A percentile compares a stretch with the other conserved stretches of the same genome.
Evolutionary conservation across 2,888 invertebrate genomes (phyloP).

Genomic region (Stenodera caucasica): DNA sequence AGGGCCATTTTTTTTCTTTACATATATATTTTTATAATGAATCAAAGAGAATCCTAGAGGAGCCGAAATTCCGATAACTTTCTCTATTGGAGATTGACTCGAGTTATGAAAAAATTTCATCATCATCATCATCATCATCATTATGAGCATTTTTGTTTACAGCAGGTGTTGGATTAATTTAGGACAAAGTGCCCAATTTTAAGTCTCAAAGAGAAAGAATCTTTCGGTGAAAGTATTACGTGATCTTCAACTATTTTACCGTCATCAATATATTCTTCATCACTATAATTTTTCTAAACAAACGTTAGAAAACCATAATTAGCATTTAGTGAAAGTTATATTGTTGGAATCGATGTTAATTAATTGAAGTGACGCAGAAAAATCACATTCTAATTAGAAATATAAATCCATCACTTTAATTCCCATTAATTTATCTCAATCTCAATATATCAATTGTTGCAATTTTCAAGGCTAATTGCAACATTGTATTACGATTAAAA

Average conservation of each 20-base stretch:
- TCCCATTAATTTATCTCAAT: too few relatives aligned
- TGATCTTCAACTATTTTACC: too few relatives aligned
- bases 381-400: not conserved
- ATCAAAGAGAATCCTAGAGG: not conserved
- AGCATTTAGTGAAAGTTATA: too few relatives aligned
- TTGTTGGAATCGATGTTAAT: too few relatives aligned
- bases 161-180: not conserved
- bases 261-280: too few relatives aligned
- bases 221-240: not conserved
- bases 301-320: too few relatives aligned
- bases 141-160: too few relatives aligned
- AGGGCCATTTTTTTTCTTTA: slow-evolving; percentile 12
- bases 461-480: not conserved
- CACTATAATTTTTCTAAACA: too few relatives aligned
- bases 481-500: not conserved
- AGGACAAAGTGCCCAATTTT: not conserved
- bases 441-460: not conserved
- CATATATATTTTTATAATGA: too few relatives aligned
- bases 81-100: not conserved
- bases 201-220: not conserved
- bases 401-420: not conserved
- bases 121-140: too few relatives aligned
- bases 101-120: not conserved
- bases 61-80: not conserved
- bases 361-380: not conserved